These are phyloP conservation scores for Melanerpes aurifrons DNA, from an alignment of 2,113 vertebrate species.

Conservation along the genomic window DNA sequence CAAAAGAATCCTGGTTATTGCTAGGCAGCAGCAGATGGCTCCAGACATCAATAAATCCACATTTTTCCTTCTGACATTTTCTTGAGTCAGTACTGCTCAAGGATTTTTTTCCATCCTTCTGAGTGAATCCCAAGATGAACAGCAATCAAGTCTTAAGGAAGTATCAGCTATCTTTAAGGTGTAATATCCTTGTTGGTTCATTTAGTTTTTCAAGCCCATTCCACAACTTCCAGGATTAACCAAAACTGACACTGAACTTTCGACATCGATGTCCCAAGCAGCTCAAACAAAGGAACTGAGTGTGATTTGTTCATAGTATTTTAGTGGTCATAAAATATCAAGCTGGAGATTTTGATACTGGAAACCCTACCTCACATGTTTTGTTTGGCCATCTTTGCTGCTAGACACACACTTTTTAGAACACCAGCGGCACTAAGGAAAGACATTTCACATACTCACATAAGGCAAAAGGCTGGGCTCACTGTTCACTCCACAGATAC, in stretches of 20 bases:
- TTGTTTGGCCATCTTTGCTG: background rate
- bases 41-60: background rate
- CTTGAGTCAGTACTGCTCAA: background rate
- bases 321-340: background rate
- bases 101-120: background rate
- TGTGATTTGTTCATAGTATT: background rate
- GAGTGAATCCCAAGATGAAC: background rate
- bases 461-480: slow-evolving; percentile 98
- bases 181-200: background rate
- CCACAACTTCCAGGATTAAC: background rate
- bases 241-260: background rate
- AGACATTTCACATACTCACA: slow-evolving; percentile 78
- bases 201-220: background rate
- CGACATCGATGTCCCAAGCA: background rate
- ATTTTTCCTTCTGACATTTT: background rate
- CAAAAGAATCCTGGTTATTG: background rate
- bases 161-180: background rate
- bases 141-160: background rate
- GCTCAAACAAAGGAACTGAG: background rate
- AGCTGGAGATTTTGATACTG: background rate
- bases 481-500: slow-evolving; percentile 96
- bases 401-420: background rate
- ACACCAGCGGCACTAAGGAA: background rate
- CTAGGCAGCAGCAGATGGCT: background rate
- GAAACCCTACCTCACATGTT: background rate